These are phyloP conservation scores for Antheraea pernyi DNA, from an alignment of 1,140 invertebrate genomes.

Conservation along the genomic window DNA sequence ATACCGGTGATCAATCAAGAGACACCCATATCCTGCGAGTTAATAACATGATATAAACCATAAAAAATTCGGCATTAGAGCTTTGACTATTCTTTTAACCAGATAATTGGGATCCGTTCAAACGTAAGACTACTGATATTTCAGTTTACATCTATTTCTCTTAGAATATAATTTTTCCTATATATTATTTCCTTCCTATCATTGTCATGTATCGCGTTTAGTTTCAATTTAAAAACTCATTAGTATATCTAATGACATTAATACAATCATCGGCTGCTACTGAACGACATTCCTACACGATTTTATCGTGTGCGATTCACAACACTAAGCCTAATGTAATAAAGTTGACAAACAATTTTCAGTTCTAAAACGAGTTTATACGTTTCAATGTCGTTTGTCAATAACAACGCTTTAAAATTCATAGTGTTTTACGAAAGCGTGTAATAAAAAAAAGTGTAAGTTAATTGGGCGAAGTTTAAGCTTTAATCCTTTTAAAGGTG, in stretches of 20 bases:
- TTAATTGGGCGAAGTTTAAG: conserved; percentile 7
- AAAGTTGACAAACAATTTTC: conserved; percentile 9
- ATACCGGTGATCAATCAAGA: too few relatives aligned
- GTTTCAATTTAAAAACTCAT: conserved; percentile 34
- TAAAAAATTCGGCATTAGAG: too few relatives aligned
- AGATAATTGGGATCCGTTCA: too few relatives aligned
- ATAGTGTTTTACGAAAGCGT: too few relatives aligned
- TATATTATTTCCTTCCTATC: too few relatives aligned
- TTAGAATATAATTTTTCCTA: too few relatives aligned
- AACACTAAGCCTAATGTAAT: conserved; percentile 21
- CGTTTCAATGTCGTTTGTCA: neutral
- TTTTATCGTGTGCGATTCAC: conserved; percentile 41
- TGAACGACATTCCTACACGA: conserved; percentile 35
- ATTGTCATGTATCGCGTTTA: conserved; percentile 18
- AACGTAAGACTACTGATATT: too few relatives aligned
- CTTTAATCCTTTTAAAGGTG: conserved; percentile 12
- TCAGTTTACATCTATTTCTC: too few relatives aligned
- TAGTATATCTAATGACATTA: conserved; percentile 44
- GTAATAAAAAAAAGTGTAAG: conserved; percentile 11
- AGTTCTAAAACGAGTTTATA: neutral
- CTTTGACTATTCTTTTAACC: too few relatives aligned
- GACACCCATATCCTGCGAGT: too few relatives aligned
- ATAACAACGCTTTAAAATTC: neutral
- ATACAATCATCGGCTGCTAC: conserved; percentile 42
- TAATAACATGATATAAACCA: too few relatives aligned